Conservation (phyloP, 2,888 invertebrate genomes). For the Mactromeris polynyma region DNA sequence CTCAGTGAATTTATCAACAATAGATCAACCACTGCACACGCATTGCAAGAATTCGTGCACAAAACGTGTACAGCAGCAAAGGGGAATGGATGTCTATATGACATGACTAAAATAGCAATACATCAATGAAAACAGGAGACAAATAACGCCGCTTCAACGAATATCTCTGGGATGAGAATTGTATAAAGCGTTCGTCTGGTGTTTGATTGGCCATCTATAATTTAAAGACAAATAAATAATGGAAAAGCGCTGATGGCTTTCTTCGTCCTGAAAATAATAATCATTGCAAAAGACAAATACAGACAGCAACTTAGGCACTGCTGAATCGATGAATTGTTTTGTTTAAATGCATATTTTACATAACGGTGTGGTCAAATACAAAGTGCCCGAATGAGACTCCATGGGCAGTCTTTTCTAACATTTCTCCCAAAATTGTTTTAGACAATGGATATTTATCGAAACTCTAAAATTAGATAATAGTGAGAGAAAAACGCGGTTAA, state of each 20-base stretch:
- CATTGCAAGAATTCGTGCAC: not conserved
- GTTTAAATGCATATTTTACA: too few relatives aligned
- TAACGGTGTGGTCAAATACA: too few relatives aligned
- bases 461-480: too few relatives aligned
- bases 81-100: not conserved
- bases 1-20: not conserved
- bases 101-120: not conserved
- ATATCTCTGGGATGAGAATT: not conserved
- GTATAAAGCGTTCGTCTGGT: not conserved
- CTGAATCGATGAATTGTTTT: not conserved
- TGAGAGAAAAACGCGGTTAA: too few relatives aligned
- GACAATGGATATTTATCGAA: too few relatives aligned
- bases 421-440: too few relatives aligned
- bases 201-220: slow-evolving; percentile 3
- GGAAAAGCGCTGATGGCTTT: not conserved
- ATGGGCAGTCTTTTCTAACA: too few relatives aligned
- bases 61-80: not conserved
- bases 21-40: not conserved
- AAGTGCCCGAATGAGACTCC: too few relatives aligned
- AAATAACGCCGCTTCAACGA: not conserved
- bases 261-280: not conserved
- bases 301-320: not conserved
- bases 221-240: slow-evolving; percentile 7
- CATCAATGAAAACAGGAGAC: not conserved
- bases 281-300: not conserved